Evolutionary conservation across 2,797 vertebrate species (phyloP).

Genomic region (Eupleurogrammus muticus): DNA sequence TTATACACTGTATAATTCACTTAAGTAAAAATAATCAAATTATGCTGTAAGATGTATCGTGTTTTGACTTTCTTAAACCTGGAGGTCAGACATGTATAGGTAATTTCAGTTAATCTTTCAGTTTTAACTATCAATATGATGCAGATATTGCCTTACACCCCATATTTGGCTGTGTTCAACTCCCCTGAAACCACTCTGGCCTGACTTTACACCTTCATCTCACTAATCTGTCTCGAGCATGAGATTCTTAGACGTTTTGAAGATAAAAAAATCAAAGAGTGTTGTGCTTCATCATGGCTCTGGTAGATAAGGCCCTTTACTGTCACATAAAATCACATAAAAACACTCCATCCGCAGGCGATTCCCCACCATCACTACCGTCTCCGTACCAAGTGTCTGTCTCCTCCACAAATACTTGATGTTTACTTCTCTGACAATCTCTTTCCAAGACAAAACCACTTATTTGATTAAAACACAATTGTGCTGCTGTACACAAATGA

Average conservation of each 20-base stretch:
- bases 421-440: constrained; percentile 56
- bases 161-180: constrained; percentile 50
- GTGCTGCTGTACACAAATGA: neutral
- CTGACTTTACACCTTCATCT: constrained; percentile 73
- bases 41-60: constrained; percentile 5
- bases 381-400: constrained; percentile 36
- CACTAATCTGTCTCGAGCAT: constrained; percentile 72
- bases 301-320: constrained; percentile 78
- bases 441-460: constrained; percentile 41
- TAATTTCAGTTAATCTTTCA: constrained; percentile 52
- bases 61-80: constrained; percentile 41
- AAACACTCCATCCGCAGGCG: constrained; percentile 68
- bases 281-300: constrained; percentile 74
- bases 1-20: neutral
- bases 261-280: constrained; percentile 80
- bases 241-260: constrained; percentile 69
- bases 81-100: constrained; percentile 58
- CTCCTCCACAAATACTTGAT: constrained; percentile 50
- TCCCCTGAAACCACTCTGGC: constrained; percentile 42
- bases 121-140: constrained; percentile 65
- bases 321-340: constrained; percentile 80
- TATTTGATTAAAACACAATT: constrained; percentile 17
- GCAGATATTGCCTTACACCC: constrained; percentile 65
- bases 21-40: constrained; percentile 26
- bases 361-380: constrained; percentile 60